Percentiles rank a stretch among this genome's conserved stretches.
phyloP scores from a whole-genome alignment of 1,140 invertebrate genomes.

The Manduca sexta region DNA sequence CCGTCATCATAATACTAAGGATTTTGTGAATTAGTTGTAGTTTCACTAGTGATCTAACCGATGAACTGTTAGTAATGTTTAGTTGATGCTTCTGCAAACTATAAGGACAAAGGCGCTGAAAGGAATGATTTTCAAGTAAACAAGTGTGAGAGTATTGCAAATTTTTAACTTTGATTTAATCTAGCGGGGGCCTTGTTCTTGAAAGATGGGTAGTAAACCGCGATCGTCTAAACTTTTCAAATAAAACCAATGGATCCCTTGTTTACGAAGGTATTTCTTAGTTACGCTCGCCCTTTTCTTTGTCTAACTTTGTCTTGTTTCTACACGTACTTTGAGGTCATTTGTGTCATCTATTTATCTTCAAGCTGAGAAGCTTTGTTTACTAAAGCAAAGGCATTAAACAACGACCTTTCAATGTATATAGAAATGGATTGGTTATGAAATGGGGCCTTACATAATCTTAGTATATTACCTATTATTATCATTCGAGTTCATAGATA shows the following conservation, averaged over 20 bases:
- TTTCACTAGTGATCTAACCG: not conserved
- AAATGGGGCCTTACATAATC: no score
- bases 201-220: slow-evolving; percentile 17
- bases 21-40: slow-evolving; percentile 1
- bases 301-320: slow-evolving; percentile 27
- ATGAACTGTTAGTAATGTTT: no score
- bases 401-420: no score
- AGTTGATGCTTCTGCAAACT: no score
- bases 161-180: slow-evolving; percentile 14
- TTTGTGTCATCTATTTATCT: slow-evolving; percentile 27
- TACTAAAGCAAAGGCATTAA: not conserved
- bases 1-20: slow-evolving; percentile 14
- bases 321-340: slow-evolving; percentile 27
- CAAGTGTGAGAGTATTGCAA: not conserved
- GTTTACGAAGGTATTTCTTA: slow-evolving; percentile 37
- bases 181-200: slow-evolving; percentile 12
- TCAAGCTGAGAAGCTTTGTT: slow-evolving; percentile 5
- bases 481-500: no score
- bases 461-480: no score
- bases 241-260: slow-evolving; percentile 43
- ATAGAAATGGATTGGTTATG: no score
- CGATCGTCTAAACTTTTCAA: slow-evolving; percentile 37
- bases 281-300: slow-evolving; percentile 31
- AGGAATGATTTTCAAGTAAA: no score
- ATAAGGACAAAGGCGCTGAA: no score